A percentile compares a stretch with the other conserved stretches of the same genome.
Conservation (phyloP, 2,888 invertebrate genomes). For the Seira ritae region DNA sequence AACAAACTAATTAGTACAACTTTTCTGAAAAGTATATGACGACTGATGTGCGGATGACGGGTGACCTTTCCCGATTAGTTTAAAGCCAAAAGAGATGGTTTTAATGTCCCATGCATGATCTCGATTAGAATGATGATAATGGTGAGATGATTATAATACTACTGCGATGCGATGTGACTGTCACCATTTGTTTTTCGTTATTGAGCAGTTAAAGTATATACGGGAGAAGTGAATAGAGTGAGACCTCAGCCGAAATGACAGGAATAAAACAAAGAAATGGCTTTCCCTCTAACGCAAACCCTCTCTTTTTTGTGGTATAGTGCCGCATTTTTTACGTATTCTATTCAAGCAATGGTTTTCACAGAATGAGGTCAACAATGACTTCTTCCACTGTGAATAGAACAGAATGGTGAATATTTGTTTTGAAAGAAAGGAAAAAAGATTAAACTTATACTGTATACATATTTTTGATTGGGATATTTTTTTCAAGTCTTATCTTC, state of each 20-base stretch:
- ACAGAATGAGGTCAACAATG: slow-evolving; percentile 43
- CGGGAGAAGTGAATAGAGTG: slow-evolving; percentile 4
- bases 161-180: background rate
- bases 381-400: background rate
- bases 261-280: slow-evolving; percentile 40
- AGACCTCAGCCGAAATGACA: slow-evolving; percentile 19
- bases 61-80: slow-evolving; percentile 46
- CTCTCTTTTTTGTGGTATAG: slow-evolving; percentile 20
- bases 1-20: slow-evolving; percentile 47
- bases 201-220: background rate
- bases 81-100: background rate
- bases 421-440: background rate
- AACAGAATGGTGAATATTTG: slow-evolving; percentile 2
- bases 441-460: slow-evolving; percentile 10
- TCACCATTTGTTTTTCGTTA: slow-evolving; percentile 12
- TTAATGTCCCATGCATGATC: slow-evolving; percentile 11
- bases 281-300: slow-evolving; percentile 9
- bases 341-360: background rate
- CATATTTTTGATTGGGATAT: slow-evolving; percentile 4
- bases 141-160: background rate
- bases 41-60: slow-evolving; percentile 49
- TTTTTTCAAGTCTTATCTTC: slow-evolving; percentile 43
- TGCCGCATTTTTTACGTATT: background rate
- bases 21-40: slow-evolving; percentile 11
- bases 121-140: slow-evolving; percentile 8